Percentiles rank a stretch among this genome's conserved stretches.
phyloP scores from a whole-genome alignment of 2,888 invertebrate species.

The Tachina fera region DNA sequence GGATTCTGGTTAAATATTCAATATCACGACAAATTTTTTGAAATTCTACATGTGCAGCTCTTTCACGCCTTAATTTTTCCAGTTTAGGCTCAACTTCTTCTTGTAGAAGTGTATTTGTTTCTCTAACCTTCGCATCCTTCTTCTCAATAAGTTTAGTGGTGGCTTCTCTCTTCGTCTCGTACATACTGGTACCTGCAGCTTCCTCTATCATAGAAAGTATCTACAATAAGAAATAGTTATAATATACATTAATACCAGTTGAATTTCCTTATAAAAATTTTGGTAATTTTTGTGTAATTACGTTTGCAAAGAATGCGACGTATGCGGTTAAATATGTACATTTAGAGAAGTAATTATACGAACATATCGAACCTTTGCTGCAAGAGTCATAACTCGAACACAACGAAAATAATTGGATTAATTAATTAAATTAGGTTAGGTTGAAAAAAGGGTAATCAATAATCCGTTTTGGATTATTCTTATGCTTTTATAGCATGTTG shows the following conservation, averaged over 20 bases:
- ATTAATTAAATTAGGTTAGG: no score
- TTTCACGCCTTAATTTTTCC: constrained; percentile 92
- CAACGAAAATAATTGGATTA: no score
- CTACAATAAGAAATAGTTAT: constrained; percentile 81
- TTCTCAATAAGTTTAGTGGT: constrained; percentile 94
- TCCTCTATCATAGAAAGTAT: constrained; percentile 99
- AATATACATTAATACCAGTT: background rate
- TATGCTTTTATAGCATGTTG: no score
- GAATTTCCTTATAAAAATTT: no score
- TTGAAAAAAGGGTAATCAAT: no score
- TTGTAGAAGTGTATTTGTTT: constrained; percentile 89
- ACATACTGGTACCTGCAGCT: constrained; percentile 98
- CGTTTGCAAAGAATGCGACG: no score
- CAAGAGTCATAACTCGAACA: no score
- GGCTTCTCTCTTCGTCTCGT: constrained; percentile 95
- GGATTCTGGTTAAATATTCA: constrained; percentile 90
- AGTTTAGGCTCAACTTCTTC: constrained; percentile 97
- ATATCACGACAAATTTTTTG: constrained; percentile 93
- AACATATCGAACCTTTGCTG: no score
- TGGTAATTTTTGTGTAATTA: no score
- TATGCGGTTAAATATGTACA: no score
- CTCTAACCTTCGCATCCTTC: constrained; percentile 94
- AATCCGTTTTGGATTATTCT: no score
- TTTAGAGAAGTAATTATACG: no score
- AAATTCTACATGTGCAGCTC: constrained; percentile 92